Evolutionary conservation across 2,113 vertebrate species (phyloP), one percentile per base, ranked within the genome.

Genomic region (Lutjanus erythropterus): DNA sequence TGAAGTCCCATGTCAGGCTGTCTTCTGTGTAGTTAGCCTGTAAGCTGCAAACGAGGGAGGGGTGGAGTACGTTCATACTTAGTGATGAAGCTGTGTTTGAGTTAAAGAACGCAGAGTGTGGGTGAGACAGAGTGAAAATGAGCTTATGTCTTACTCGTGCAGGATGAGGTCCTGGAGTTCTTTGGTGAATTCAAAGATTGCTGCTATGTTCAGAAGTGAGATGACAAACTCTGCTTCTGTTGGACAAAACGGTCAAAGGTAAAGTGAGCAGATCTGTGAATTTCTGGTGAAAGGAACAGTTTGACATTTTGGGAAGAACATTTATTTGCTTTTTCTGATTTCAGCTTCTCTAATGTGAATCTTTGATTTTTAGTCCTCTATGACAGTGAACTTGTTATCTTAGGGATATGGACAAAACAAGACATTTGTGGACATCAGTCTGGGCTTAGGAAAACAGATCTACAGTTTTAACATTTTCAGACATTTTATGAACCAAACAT

Each of bases 131-230:
- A 15, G 39, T 7, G 1, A 27, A 52, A 70, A 19, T 29, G 21
- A 50, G 65, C 9, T 14, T 31, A 15, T n/a, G 50, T 73, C 96
- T 96, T 94, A 99, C 98, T 96, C 96, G 82, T 96, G 93, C 65
- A 97, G 92, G 82, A 99, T 98, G 89, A 92, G 91, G 75, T 95
- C 96, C 88, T 97, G 97, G 56, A 99, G 91, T 14, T 97, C 96
- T 91, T 96, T 94, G 2, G 97, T 96, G 93, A 99, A 99, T 86
- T 97, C 93, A 77, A 99, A 99, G 39, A 97, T 94, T 10, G 95
- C 94, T 49, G 97, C 96, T 76, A 98, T 92, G 39, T 92, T 95
- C 80, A 99, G 95, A 41, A 99, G 78, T 9, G 96, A 96, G 77
- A 99, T 89, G 71, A 96, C 94, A 92, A 99, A 99, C 70, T 96